phyloP scores from a whole-genome alignment of 2,888 invertebrate species.

The Melipona bicolor region DNA sequence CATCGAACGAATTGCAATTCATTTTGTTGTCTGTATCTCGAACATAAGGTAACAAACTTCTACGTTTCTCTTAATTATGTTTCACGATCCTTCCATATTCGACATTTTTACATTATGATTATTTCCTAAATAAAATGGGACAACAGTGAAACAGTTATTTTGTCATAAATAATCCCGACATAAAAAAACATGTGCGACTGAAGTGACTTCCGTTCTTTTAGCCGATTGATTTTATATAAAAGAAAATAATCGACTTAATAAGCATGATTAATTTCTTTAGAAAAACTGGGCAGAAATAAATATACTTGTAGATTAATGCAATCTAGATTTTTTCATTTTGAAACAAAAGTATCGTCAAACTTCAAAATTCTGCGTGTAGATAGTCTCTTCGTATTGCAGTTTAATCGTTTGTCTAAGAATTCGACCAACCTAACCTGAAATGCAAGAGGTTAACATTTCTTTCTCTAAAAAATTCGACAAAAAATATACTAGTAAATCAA shows the following conservation, averaged over 20 bases:
- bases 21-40: constrained; percentile 16
- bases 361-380: neutral
- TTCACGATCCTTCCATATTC: neutral
- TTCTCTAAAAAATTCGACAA: neutral
- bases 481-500: no score
- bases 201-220: neutral
- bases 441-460: neutral
- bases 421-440: neutral
- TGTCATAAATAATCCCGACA: neutral
- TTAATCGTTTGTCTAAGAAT: neutral
- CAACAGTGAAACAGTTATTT: neutral
- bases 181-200: neutral
- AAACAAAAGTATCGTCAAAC: constrained; percentile 1
- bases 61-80: neutral
- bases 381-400: neutral
- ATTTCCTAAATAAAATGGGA: neutral
- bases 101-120: neutral
- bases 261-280: neutral
- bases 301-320: neutral
- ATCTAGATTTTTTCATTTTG: neutral
- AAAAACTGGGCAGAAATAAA: neutral
- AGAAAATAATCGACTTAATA: neutral
- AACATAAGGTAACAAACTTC: neutral
- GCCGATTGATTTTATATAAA: neutral
- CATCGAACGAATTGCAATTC: constrained; percentile 23